Evolutionary conservation across 1,140 invertebrate species (phyloP).

Genomic region (Tetranychus urticae): DNA sequence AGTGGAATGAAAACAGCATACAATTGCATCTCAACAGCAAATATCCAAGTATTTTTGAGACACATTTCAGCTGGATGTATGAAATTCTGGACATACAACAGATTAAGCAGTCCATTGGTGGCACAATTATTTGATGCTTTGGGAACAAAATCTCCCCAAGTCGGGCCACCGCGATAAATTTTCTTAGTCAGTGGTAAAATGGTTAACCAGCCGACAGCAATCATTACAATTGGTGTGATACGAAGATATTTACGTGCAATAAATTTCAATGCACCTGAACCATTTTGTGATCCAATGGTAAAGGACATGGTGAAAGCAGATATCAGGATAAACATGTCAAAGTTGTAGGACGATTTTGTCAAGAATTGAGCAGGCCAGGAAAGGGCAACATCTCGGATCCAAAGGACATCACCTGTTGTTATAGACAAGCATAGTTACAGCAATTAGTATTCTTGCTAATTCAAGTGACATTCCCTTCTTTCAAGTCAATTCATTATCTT

Average conservation of each 20-base stretch:
- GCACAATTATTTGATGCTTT: conserved; percentile 1
- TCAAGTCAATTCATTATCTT: background rate
- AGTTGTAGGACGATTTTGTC: conserved; percentile 9
- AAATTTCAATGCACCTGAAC: background rate
- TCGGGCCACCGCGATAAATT: background rate
- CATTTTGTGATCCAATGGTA: background rate
- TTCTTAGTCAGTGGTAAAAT: conserved; percentile 4
- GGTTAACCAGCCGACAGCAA: background rate
- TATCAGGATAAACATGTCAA: conserved; percentile 7
- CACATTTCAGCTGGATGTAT: conserved; percentile 4
- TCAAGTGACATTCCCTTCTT: background rate
- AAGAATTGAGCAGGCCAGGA: conserved; percentile 4
- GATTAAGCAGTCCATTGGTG: background rate
- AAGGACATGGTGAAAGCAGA: conserved; percentile 7
- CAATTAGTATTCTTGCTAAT: background rate
- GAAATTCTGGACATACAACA: conserved; percentile 10
- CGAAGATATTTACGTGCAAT: conserved; percentile 3
- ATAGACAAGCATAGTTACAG: background rate
- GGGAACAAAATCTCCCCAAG: conserved; percentile 7
- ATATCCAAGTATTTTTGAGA: conserved; percentile 15
- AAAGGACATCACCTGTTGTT: conserved; percentile 4
- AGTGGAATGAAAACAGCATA: conserved; percentile 9
- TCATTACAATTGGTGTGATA: conserved; percentile 1
- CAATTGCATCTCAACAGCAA: conserved; percentile 15
- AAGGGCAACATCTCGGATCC: conserved; percentile 2